A percentile compares a stretch with the other conserved stretches of the same genome.
Evolutionary conservation across 2,797 vertebrate species (phyloP).

Genomic region (Rhadinocentrus ornatus): DNA sequence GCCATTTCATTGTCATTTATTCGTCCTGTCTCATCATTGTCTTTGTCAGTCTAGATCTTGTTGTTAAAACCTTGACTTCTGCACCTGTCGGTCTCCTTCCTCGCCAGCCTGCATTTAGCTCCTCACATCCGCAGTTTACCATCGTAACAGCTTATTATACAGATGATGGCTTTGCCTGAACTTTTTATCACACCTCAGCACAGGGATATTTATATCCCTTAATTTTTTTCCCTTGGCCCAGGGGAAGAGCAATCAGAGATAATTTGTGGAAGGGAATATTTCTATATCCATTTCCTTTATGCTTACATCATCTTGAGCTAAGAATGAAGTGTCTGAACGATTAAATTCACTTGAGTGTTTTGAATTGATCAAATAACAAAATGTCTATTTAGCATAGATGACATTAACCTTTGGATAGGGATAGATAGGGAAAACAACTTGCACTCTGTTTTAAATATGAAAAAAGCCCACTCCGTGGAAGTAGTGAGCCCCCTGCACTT

Average conservation of each 20-base stretch:
- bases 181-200: background rate
- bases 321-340: conserved; percentile 38
- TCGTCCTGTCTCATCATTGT: no score
- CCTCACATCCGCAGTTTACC: no score
- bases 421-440: conserved; percentile 40
- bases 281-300: conserved; percentile 63
- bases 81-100: no score
- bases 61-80: no score
- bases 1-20: no score
- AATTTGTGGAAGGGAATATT: conserved; percentile 81
- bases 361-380: conserved; percentile 39
- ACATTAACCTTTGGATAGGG: conserved; percentile 23
- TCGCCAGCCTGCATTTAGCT: no score
- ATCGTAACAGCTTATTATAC: background rate
- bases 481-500: conserved; percentile 10
- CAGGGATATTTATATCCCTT: conserved; percentile 49
- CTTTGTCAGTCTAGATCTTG: no score
- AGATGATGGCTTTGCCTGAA: background rate
- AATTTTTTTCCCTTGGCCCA: conserved; percentile 55
- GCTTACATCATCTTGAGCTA: conserved; percentile 47
- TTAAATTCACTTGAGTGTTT: conserved; percentile 21
- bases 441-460: conserved; percentile 17
- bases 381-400: conserved; percentile 17
- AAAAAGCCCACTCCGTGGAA: conserved; percentile 42
- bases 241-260: conserved; percentile 59